A percentile compares a stretch with the other conserved stretches of the same genome.
Conservation (phyloP, 2,797 vertebrate genomes). For the Morus bassanus region DNA sequence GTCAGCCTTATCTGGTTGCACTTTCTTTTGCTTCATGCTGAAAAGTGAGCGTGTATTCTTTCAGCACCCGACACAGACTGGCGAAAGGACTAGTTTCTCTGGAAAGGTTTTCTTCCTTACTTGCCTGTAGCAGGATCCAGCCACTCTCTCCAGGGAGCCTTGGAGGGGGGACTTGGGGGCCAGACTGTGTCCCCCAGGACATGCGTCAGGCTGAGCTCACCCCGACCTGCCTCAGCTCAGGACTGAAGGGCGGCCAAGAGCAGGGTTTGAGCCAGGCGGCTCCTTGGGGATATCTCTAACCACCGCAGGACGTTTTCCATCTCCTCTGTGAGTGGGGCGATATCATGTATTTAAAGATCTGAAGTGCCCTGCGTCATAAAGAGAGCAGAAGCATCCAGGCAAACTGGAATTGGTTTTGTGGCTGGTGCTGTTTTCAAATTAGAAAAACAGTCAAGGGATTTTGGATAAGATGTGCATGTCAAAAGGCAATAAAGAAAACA, state of each 20-base stretch:
- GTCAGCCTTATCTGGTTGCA: neutral
- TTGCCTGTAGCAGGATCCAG: neutral
- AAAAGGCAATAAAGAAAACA: constrained; percentile 55
- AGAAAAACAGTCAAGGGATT: constrained; percentile 34
- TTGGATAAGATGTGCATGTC: neutral
- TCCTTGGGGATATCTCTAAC: neutral
- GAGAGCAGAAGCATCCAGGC: neutral
- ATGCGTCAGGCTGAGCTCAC: neutral
- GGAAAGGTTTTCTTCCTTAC: neutral
- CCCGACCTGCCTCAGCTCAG: neutral
- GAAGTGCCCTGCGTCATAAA: neutral
- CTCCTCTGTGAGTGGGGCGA: neutral
- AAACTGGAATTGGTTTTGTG: neutral
- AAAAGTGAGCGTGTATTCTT: neutral
- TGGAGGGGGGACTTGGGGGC: neutral
- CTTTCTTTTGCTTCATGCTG: neutral
- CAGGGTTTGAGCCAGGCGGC: neutral
- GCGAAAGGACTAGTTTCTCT: neutral
- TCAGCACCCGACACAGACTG: neutral
- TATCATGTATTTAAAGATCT: neutral
- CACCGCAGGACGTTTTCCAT: neutral
- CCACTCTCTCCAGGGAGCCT: neutral
- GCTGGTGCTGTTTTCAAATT: constrained; percentile 10
- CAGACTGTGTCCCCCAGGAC: neutral
- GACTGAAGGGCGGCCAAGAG: neutral